Evolutionary conservation across 2,797 vertebrate species (phyloP), one percentile per base, ranked within the genome.

Genomic region (Nannoperca australis): DNA sequence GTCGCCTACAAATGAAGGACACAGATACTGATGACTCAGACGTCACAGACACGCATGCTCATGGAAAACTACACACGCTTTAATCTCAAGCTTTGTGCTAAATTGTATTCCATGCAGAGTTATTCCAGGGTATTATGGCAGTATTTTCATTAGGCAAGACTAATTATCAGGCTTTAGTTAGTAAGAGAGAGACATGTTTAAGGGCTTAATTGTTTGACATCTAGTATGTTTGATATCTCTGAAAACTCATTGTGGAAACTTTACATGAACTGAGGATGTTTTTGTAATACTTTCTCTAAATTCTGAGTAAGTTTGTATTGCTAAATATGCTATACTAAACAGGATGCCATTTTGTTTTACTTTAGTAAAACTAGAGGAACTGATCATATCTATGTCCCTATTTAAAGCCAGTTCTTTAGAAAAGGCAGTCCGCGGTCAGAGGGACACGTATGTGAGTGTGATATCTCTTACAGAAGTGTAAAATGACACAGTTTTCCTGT

Each of bases 341-440:
- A 0, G 12, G 15, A 60, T 27, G 20, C 8, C 7, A 50, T 45
- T 40, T 27, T 54, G 36, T 38, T 59, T 65, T 36, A 1, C 4
- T 38, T 18, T 36, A 50, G 9, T 11, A 64, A 34, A 61, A 50
- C 17, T n/a, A 27, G 2, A 69, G 20, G 55, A 53, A 50, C 12
- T 20, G 18, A 51, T 32, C 32, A 30, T 47, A 61, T 45, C 20
- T 68, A 55, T 15, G 72, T 42, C 61, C 83, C 80, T 78, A 88
- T 90, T 83, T 78, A 87, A 88, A 89, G 81, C 79, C 65, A 78
- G 79, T 66, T 73, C 79, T 90, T 86, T 64, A 89, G 66, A 77
- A 60, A 79, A 85, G 81, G 79, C 83, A 69, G 75, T 78, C 53
- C 77, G 77, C 89, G 86, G 87, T 92, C 85, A 90, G 71, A 79